Conservation (phyloP, 2,113 vertebrate species). For the Anguilla japonica region DNA sequence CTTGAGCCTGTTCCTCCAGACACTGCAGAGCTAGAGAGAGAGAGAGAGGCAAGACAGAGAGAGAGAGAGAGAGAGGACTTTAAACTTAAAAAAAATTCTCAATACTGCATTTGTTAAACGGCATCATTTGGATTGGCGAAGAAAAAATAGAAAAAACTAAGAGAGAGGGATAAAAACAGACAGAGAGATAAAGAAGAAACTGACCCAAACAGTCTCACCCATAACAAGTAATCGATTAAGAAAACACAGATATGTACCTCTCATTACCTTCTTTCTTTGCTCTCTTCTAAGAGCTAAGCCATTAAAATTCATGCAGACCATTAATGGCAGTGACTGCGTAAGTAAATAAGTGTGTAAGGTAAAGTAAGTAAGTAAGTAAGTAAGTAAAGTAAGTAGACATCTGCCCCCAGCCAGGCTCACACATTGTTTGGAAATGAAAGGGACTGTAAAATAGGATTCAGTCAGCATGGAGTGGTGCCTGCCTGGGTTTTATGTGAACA, state of each 20-base stretch:
- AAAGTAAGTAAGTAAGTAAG: no score
- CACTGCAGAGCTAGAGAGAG: not conserved
- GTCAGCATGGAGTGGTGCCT: not conserved
- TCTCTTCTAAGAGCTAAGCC: no score
- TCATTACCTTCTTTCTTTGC: no score
- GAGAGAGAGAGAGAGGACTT: not conserved
- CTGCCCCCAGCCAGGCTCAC: not conserved
- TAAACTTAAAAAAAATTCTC: not conserved
- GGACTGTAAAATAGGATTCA: not conserved
- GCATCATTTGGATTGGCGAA: no score
- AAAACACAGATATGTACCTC: no score
- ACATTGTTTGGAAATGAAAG: not conserved
- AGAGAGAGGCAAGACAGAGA: not conserved
- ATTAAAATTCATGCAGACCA: no score
- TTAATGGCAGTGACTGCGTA: no score
- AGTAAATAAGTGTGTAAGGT: no score
- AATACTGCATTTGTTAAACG: not conserved
- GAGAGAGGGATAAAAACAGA: not conserved
- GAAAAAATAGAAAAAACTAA: not conserved
- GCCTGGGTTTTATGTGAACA: not conserved
- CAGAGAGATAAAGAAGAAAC: not conserved
- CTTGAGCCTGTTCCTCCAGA: not conserved
- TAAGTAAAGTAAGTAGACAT: not conserved
- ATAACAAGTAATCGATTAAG: no score
- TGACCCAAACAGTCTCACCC: no score